These are phyloP conservation scores for Ciconia stormi DNA, from an alignment of 2,113 vertebrate species.

Conservation along the genomic window DNA sequence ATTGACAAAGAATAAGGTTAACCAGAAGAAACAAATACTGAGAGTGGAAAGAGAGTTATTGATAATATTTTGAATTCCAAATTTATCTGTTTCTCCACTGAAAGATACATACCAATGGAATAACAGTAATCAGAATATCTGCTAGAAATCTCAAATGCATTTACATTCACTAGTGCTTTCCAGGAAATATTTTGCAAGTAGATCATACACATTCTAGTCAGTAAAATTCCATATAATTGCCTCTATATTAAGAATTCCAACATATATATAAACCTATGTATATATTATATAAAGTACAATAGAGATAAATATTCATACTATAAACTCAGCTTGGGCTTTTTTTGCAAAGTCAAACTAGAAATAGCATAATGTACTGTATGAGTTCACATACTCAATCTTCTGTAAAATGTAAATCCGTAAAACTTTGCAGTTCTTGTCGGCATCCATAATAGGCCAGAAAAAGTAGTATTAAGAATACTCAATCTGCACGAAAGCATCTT, in stretches of 20 bases:
- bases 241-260: background rate
- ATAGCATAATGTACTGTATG: background rate
- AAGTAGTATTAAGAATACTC: background rate
- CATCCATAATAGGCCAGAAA: background rate
- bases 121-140: background rate
- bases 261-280: background rate
- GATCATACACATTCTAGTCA: background rate
- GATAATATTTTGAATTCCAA: background rate
- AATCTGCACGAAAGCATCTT: background rate
- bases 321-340: background rate
- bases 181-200: background rate
- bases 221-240: background rate
- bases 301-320: background rate
- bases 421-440: background rate
- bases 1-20: background rate
- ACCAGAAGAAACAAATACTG: background rate
- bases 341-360: background rate
- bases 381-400: background rate
- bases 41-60: background rate
- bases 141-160: background rate
- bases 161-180: background rate
- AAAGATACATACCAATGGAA: background rate
- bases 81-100: background rate
- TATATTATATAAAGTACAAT: background rate
- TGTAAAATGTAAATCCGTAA: background rate